These are phyloP conservation scores for Manduca sexta DNA, from an alignment of 1,140 invertebrate genomes.

Conservation along the genomic window DNA sequence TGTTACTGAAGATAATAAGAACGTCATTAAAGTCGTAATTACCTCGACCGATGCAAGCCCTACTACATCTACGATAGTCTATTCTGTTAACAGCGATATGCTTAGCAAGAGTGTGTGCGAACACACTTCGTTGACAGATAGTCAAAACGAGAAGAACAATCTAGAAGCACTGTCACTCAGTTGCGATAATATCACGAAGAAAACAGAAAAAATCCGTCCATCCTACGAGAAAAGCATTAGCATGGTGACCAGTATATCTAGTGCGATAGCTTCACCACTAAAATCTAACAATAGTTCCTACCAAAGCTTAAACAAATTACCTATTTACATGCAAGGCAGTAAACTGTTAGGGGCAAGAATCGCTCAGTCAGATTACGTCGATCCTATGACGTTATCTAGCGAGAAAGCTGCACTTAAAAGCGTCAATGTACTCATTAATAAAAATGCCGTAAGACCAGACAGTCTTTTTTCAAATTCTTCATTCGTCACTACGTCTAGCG, in stretches of 20 bases:
- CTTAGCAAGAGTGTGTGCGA: slow-evolving; percentile 65
- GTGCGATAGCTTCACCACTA: slow-evolving; percentile 39
- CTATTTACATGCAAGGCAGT: slow-evolving; percentile 84
- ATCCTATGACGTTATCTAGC: slow-evolving; percentile 79
- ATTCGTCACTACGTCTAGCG: slow-evolving; percentile 77
- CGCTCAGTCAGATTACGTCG: slow-evolving; percentile 89
- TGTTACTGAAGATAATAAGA: slow-evolving; percentile 28
- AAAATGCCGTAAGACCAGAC: slow-evolving; percentile 69
- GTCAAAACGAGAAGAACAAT: slow-evolving; percentile 57
- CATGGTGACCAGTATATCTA: slow-evolving; percentile 47
- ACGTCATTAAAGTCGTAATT: slow-evolving; percentile 58
- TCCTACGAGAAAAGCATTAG: slow-evolving; percentile 58
- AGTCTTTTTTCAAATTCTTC: slow-evolving; percentile 73
- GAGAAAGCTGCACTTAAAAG: slow-evolving; percentile 60
- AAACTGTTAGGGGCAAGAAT: slow-evolving; percentile 88
- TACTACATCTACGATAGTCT: slow-evolving; percentile 34
- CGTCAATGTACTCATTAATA: slow-evolving; percentile 70
- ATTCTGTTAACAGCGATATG: slow-evolving; percentile 32
- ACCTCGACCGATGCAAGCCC: slow-evolving; percentile 48
- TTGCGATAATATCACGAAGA: slow-evolving; percentile 61
- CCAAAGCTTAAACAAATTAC: slow-evolving; percentile 70
- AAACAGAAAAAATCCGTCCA: slow-evolving; percentile 35
- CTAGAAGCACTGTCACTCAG: slow-evolving; percentile 59
- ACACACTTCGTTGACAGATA: slow-evolving; percentile 46
- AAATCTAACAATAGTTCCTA: slow-evolving; percentile 64